Percentiles rank a stretch among this genome's conserved stretches.
These are phyloP conservation scores for Percopsis omiscomaycus DNA, from an alignment of 2,797 vertebrate genomes.

Conservation along the genomic window DNA sequence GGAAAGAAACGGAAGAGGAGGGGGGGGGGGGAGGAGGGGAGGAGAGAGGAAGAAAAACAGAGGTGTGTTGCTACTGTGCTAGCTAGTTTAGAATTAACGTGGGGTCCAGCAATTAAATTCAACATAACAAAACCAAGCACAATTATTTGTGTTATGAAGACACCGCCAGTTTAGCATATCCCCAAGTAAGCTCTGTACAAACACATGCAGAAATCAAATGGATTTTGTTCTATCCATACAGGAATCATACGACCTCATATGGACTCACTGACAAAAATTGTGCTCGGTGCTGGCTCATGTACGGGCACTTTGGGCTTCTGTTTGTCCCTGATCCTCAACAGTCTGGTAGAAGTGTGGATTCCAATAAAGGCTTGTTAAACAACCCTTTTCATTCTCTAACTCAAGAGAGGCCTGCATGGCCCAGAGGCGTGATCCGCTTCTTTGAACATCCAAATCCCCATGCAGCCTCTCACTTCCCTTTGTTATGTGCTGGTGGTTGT, in stretches of 20 bases:
- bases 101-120: not conserved
- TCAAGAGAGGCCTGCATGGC: slow-evolving; percentile 61
- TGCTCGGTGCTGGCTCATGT: slow-evolving; percentile 55
- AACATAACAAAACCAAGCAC: no score
- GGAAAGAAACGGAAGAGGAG: not conserved
- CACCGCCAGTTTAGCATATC: no score
- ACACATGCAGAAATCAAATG: slow-evolving; percentile 15
- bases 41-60: slow-evolving; percentile 6
- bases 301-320: slow-evolving; percentile 50
- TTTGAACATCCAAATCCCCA: slow-evolving; percentile 74
- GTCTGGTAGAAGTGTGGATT: slow-evolving; percentile 69
- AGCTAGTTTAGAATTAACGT: slow-evolving; percentile 36
- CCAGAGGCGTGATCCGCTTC: slow-evolving; percentile 70
- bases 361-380: slow-evolving; percentile 74
- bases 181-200: slow-evolving; percentile 21
- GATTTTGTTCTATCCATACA: slow-evolving; percentile 50
- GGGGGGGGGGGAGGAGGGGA: not conserved
- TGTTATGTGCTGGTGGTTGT: slow-evolving; percentile 68
- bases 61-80: slow-evolving; percentile 17
- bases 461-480: slow-evolving; percentile 67
- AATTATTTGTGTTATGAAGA: no score
- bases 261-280: slow-evolving; percentile 40
- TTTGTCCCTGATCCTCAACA: slow-evolving; percentile 72
- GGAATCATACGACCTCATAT: slow-evolving; percentile 36
- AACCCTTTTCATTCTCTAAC: slow-evolving; percentile 68